Base-by-base conservation (phyloP, 2,888 invertebrate genomes). In the Ochropleura leucogaster region DNA sequence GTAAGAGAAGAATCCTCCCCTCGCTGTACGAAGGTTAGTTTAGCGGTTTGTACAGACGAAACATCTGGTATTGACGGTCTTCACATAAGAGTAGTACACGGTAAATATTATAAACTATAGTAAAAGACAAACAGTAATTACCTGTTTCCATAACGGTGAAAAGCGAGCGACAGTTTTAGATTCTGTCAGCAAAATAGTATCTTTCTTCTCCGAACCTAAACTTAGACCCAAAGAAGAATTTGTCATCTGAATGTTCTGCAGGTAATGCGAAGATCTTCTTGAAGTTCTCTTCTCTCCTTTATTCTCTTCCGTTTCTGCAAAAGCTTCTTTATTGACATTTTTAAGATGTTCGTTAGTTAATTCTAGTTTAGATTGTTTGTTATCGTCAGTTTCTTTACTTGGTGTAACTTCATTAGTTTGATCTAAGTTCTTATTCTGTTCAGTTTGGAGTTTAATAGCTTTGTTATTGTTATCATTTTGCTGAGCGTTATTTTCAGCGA, bases 71-170 rank as follows among this genome's bases (percentile, higher is more conserved):
- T 30, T 30, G 30, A 30, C 3, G 30, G 1, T 30, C 30, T 30
- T 30, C 30, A 30, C 30, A 30, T 30, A 30, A 30, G 30, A 30
- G 30, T 30, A 2, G 30, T 30, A 30, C 30, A 30, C 30, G 30
- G 30, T 30, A 2, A 30, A 30, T 30, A 30, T 30, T 30, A 30
- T 30, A 53, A 20, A 46, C 0, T 42, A 42, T 4, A 7, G 0
- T 68, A 8, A 42, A 12, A 14, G 40, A 20, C 30, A 3, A 74
- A 30, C 8, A 18, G n/a, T 12, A 44, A 62, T 69, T 82, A 96
- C 96, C 95, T 96, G 96, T 89, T 95, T 95, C 93, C 94, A 95
- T 70, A 94, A 88, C 3, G 96, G 96, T 12, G 96, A 96, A 87
- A 96, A 96, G 83, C 93, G 92, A 7, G 90, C 89, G 4, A 95